A percentile compares a stretch with the other conserved stretches of the same genome.
phyloP scores from a whole-genome alignment of 1,140 invertebrate species.

The Glossosoma conforme region DNA sequence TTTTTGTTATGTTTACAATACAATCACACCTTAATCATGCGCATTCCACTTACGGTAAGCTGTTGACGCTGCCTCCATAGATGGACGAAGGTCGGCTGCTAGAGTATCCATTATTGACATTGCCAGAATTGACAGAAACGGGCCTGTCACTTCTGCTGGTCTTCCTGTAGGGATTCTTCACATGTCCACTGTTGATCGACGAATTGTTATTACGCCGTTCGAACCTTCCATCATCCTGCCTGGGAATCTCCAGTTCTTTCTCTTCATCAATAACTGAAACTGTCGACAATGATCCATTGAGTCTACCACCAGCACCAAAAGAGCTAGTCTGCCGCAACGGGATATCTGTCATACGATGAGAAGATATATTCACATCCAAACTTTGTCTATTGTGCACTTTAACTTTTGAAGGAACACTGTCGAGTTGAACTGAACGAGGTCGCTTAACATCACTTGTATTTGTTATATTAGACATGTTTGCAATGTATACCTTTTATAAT shows the following conservation, averaged over 20 bases:
- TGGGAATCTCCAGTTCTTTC: neutral
- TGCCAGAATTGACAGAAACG: neutral
- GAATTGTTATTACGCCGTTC: slow-evolving; percentile 2
- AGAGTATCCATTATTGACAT: slow-evolving; percentile 12
- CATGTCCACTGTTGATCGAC: neutral
- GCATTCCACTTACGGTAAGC: slow-evolving; percentile 15
- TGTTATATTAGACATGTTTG: too few species aligned
- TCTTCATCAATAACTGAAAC: slow-evolving; percentile 15
- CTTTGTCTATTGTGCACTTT: too few species aligned
- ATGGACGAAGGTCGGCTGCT: slow-evolving; percentile 15
- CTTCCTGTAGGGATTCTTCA: slow-evolving; percentile 12
- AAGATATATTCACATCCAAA: too few species aligned
- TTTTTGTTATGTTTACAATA: neutral
- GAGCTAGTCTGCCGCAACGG: neutral
- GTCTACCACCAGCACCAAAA: slow-evolving; percentile 5
- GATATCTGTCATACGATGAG: too few species aligned
- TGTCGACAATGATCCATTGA: neutral
- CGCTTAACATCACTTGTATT: too few species aligned
- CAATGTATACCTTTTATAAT: too few species aligned
- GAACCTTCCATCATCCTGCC: neutral
- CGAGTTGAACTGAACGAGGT: too few species aligned
- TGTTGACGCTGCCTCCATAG: slow-evolving; percentile 9
- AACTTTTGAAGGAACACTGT: too few species aligned
- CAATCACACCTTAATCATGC: neutral
- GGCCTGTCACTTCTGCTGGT: slow-evolving; percentile 1